Conservation (phyloP, 2,888 invertebrate genomes). For the Erebia aethiops region DNA sequence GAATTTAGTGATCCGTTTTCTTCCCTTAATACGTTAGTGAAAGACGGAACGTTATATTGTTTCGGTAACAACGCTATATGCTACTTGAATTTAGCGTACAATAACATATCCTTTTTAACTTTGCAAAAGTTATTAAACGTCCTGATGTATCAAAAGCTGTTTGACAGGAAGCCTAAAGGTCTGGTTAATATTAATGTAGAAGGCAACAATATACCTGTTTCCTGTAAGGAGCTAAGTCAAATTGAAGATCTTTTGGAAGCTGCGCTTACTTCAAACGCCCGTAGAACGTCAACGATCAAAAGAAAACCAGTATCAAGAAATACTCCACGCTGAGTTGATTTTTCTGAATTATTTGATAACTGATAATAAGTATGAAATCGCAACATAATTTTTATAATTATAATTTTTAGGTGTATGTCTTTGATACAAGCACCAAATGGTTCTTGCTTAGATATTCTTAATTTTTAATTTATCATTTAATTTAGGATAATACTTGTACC, state of each 20-base stretch:
- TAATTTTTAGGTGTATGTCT: no score
- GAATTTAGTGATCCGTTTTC: constrained; percentile 53
- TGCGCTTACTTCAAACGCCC: constrained; percentile 39
- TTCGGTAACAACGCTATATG: constrained; percentile 58
- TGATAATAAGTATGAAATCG: no score
- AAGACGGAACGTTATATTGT: constrained; percentile 48
- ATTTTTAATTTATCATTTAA: not conserved
- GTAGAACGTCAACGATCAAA: constrained; percentile 40
- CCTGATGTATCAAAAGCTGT: constrained; percentile 49
- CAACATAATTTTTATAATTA: no score
- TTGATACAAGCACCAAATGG: no score
- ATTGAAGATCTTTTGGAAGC: constrained; percentile 51
- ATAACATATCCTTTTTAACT: constrained; percentile 52
- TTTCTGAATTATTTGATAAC: not conserved
- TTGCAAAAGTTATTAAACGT: constrained; percentile 53
- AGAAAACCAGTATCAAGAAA: constrained; percentile 39
- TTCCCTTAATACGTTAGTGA: constrained; percentile 42
- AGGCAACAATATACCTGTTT: constrained; percentile 59
- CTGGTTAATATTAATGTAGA: constrained; percentile 58
- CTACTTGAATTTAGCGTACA: constrained; percentile 62
- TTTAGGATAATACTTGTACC: not conserved
- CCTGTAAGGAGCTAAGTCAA: constrained; percentile 50
- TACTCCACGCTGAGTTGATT: constrained; percentile 25
- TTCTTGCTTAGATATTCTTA: no score
- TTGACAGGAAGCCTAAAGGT: constrained; percentile 54